These are phyloP conservation scores for Daubentonia madagascariensis DNA, from an alignment of 2,113 vertebrate species.

Conservation along the genomic window DNA sequence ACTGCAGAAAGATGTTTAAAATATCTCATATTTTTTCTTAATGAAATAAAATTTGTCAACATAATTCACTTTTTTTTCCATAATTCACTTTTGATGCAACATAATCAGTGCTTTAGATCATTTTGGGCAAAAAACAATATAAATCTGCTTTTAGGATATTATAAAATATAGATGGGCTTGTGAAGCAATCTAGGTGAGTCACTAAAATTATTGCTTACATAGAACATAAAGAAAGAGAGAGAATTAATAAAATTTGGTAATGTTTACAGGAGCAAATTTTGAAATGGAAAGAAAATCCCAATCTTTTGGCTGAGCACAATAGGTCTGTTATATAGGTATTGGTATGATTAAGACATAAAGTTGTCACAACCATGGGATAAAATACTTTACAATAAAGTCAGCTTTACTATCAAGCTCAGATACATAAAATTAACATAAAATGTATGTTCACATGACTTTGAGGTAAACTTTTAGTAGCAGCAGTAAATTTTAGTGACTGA, in stretches of 20 bases:
- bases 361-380: not conserved
- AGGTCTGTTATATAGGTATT: not conserved
- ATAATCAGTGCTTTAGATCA: slow-evolving; percentile 13
- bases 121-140: slow-evolving; percentile 30
- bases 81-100: slow-evolving; percentile 23
- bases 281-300: slow-evolving; percentile 15
- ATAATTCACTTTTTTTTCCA: not conserved
- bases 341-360: not conserved
- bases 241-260: slow-evolving; percentile 21
- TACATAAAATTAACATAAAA: not conserved
- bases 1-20: not conserved
- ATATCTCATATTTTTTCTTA: not conserved
- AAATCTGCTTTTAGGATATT: not conserved
- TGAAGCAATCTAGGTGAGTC: not conserved
- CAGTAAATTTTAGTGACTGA: slow-evolving; percentile 28
- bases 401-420: not conserved
- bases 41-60: slow-evolving; percentile 7
- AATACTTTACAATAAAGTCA: not conserved
- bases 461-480: not conserved
- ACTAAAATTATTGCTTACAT: not conserved
- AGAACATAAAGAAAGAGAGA: not conserved
- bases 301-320: not conserved
- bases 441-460: not conserved
- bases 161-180: not conserved
- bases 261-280: not conserved